These are phyloP conservation scores for Drosophila prolongata DNA, from an alignment of 2,888 invertebrate genomes.

Conservation along the genomic window DNA sequence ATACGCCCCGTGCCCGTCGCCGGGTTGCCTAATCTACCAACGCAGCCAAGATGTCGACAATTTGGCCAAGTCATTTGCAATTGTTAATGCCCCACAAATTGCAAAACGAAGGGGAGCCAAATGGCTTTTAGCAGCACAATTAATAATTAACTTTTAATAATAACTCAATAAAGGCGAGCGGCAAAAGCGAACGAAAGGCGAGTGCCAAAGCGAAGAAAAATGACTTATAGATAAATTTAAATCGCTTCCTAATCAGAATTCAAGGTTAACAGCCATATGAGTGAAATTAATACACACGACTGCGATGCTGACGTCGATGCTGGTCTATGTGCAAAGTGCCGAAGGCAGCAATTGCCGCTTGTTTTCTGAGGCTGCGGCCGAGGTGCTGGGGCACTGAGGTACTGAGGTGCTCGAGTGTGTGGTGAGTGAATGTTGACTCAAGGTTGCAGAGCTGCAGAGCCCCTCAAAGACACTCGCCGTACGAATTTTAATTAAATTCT, in stretches of 20 bases:
- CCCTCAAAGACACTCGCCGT: conserved; percentile 45
- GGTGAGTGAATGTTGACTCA: conserved; percentile 64
- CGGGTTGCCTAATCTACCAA: conserved; percentile 31
- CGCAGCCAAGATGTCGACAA: conserved; percentile 56
- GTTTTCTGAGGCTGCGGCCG: conserved; percentile 2
- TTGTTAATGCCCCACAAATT: conserved; percentile 61
- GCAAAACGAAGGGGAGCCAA: conserved; percentile 1
- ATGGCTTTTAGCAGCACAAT: conserved; percentile 67
- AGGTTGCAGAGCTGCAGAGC: conserved; percentile 51
- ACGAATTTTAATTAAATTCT: conserved; percentile 68
- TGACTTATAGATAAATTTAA: conserved; percentile 68
- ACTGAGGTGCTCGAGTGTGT: conserved; percentile 28
- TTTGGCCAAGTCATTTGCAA: conserved; percentile 61
- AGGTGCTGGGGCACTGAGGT: not conserved
- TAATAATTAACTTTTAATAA: conserved; percentile 73
- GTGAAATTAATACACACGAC: conserved; percentile 71
- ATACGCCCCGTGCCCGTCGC: conserved; percentile 62
- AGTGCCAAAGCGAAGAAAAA: conserved; percentile 38
- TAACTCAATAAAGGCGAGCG: conserved; percentile 61
- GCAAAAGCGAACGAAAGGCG: conserved; percentile 19
- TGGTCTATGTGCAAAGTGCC: conserved; percentile 63
- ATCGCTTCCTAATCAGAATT: conserved; percentile 79
- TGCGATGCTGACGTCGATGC: conserved; percentile 30
- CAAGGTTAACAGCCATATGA: conserved; percentile 71
- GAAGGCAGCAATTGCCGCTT: conserved; percentile 64